Conservation (phyloP, 2,797 vertebrate species). For the Sebastes diploproa region DNA sequence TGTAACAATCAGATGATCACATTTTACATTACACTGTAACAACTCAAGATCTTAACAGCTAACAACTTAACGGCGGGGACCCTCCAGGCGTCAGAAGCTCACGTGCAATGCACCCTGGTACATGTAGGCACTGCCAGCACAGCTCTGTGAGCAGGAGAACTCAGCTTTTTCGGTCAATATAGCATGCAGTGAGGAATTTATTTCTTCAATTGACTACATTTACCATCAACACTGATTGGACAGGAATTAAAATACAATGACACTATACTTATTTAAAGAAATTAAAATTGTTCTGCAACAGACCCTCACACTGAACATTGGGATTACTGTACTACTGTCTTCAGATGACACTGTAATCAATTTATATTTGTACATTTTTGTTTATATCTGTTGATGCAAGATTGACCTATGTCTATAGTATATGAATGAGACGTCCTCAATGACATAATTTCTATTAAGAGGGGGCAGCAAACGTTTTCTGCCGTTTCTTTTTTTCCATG, state of each 20-base stretch:
- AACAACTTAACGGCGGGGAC: not conserved
- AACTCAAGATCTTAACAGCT: not conserved
- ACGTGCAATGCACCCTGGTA: not conserved
- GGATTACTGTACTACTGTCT: not conserved
- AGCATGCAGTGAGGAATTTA: not conserved
- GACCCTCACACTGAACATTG: not conserved
- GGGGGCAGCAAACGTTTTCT: not conserved
- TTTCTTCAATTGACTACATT: not conserved
- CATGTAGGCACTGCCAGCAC: not conserved
- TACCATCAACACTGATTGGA: not conserved
- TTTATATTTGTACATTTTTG: not conserved
- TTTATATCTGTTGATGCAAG: not conserved
- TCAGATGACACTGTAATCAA: not conserved
- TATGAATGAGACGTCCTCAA: not conserved
- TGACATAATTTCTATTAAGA: not conserved
- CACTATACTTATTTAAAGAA: not conserved
- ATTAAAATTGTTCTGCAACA: not conserved
- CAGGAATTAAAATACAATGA: not conserved
- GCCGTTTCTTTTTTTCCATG: not conserved
- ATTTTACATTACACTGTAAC: not conserved
- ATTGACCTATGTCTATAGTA: not conserved
- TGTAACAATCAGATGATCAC: not conserved
- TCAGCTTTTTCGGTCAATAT: not conserved
- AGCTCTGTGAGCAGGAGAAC: not conserved
- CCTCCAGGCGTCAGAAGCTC: no score